Percentiles rank a stretch among this genome's conserved stretches.
Conservation (phyloP, 2,888 invertebrate genomes). For the Trachelus tabidus region DNA sequence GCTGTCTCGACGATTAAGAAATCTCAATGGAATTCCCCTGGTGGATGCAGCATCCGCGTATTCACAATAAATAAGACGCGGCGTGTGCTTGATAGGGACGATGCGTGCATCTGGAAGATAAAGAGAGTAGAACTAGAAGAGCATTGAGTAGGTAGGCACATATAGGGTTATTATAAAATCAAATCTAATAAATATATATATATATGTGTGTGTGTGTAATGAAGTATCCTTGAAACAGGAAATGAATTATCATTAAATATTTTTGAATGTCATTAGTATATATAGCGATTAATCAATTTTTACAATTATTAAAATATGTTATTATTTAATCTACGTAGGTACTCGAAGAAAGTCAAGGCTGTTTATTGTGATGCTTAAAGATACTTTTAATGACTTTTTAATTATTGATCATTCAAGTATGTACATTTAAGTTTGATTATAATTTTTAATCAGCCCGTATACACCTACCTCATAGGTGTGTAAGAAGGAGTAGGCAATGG, state of each 20-base stretch:
- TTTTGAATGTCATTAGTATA: neutral
- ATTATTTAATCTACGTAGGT: neutral
- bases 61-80: neutral
- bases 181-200: too few relatives aligned
- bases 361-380: neutral
- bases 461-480: neutral
- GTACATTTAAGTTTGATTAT: neutral
- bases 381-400: neutral
- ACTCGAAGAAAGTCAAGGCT: neutral
- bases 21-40: constrained; percentile 23
- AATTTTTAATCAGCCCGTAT: neutral
- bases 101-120: neutral
- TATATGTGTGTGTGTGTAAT: too few relatives aligned
- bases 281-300: neutral
- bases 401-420: neutral
- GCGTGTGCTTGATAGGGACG: neutral
- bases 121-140: neutral
- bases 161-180: neutral
- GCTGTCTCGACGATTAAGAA: constrained; percentile 31
- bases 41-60: constrained; percentile 2
- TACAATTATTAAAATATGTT: neutral
- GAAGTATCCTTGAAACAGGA: neutral
- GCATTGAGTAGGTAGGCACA: neutral
- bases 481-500: constrained; percentile 19
- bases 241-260: neutral